Base-by-base conservation (phyloP, 2,113 vertebrate genomes). In the Sinocyclocheilus rhinocerous region DNA sequence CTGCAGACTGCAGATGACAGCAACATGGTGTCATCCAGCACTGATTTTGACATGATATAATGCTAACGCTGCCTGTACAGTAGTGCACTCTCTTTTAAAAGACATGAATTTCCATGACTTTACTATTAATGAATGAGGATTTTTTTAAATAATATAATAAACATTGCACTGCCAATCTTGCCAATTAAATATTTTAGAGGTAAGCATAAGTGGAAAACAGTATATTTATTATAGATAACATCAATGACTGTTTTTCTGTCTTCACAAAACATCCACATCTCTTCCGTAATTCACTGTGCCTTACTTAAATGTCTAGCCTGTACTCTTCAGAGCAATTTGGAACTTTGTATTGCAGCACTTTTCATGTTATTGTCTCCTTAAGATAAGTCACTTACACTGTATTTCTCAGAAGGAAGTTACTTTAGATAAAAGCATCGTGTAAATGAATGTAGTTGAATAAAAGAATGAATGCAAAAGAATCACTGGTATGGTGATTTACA, bases 261-360 rank as follows among this genome's bases (percentile, higher is more conserved):
- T 20, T 18, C 15, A 33, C 13, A 69, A 70, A 70, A 70, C 36
- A 70, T 39, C 33, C 15, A 39, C 33, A 72, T 39, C 33, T 39
- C 9, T 22, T 39, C 11, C 3, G 4, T 50, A 12, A 48, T 75
- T 4, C 24, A 77, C 48, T 77, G 8, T 55, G n/a, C 7, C 9
- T 39, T 59, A 22, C 33, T 72, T 59, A 59, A 2, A 11, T 72
- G 3, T 70, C 33, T 39, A 22, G 69, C 33, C 4, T 52, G n/a
- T 55, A 20, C 16, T 77, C 8, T 55, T 75, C 22, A 77, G 24
- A 77, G 75, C 45, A 52, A 77, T 77, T 77, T 77, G n/a, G 13
- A 26, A 18, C 48, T 77, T 76, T 77, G 75, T 11, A 77, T 33
- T 77, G 13, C 15, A 50, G 42, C 75, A 18, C 13, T 16, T 50